phyloP scores from a whole-genome alignment of 2,888 invertebrate genomes.

The Suillia variegata region DNA sequence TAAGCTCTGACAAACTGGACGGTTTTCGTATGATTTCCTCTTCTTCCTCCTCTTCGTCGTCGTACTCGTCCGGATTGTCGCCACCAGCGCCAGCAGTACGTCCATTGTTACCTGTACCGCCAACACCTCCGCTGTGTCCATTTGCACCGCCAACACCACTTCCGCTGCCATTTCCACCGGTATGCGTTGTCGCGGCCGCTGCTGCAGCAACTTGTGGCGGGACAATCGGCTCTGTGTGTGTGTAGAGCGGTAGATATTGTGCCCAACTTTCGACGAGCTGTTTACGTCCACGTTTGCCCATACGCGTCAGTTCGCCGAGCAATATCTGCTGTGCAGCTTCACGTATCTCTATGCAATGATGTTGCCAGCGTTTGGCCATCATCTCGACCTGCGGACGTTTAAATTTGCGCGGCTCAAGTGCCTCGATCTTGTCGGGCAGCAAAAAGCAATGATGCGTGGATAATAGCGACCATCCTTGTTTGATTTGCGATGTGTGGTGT shows the following conservation, averaged over 20 bases:
- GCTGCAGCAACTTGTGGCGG: slow-evolving; percentile 58
- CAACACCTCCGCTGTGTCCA: slow-evolving; percentile 22
- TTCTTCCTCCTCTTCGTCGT: slow-evolving; percentile 88
- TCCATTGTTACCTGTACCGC: slow-evolving; percentile 23
- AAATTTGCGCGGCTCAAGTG: slow-evolving; percentile 67
- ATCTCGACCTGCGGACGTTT: slow-evolving; percentile 97
- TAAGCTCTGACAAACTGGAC: slow-evolving; percentile 82
- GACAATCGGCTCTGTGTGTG: slow-evolving; percentile 78
- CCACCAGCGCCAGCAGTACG: slow-evolving; percentile 21
- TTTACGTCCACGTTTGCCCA: slow-evolving; percentile 80
- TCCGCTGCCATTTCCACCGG: slow-evolving; percentile 8
- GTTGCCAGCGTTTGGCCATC: slow-evolving; percentile 98
- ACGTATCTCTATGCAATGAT: slow-evolving; percentile 95
- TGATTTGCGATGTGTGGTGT: slow-evolving; percentile 89
- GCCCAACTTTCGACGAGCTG: slow-evolving; percentile 95
- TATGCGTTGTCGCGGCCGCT: slow-evolving; percentile 45
- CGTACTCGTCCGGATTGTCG: slow-evolving; percentile 59
- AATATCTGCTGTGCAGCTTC: slow-evolving; percentile 96
- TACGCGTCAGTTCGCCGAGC: slow-evolving; percentile 86
- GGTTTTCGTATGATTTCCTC: slow-evolving; percentile 84
- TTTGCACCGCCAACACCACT: slow-evolving; percentile 23
- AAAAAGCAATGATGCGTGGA: slow-evolving; percentile 96
- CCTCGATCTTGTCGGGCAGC: slow-evolving; percentile 88
- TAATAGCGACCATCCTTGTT: slow-evolving; percentile 95
- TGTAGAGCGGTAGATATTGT: slow-evolving; percentile 88